A percentile compares a stretch with the other conserved stretches of the same genome.
Conservation (phyloP, 2,797 vertebrate genomes). For the Labroides dimidiatus region DNA sequence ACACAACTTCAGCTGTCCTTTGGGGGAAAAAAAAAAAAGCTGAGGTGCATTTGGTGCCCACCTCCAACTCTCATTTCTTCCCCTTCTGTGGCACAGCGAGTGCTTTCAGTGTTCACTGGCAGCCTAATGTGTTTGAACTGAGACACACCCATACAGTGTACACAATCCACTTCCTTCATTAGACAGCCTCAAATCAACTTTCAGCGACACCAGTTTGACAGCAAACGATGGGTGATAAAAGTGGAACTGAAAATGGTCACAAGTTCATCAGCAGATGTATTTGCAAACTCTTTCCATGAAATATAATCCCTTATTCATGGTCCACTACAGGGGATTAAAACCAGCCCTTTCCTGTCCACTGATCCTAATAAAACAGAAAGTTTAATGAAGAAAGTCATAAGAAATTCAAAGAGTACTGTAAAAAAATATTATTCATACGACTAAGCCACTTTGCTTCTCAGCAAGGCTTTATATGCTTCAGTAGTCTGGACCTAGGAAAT, state of each 20-base stretch:
- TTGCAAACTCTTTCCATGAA: slow-evolving; percentile 3
- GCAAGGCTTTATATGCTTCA: not conserved
- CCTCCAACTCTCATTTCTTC: slow-evolving; percentile 15
- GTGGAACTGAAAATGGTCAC: slow-evolving; percentile 32
- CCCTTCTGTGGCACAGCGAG: slow-evolving; percentile 13
- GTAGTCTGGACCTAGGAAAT: slow-evolving; percentile 10
- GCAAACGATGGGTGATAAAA: slow-evolving; percentile 20
- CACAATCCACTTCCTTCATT: slow-evolving; percentile 79
- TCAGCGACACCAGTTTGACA: slow-evolving; percentile 29
- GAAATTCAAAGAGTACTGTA: not conserved
- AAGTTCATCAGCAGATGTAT: slow-evolving; percentile 38
- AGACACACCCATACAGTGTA: slow-evolving; percentile 78
- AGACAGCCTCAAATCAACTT: slow-evolving; percentile 58
- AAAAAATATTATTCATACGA: not conserved
- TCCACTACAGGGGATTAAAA: slow-evolving; percentile 1
- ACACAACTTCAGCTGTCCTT: slow-evolving; percentile 41
- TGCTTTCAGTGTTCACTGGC: slow-evolving; percentile 47
- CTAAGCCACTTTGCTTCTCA: slow-evolving; percentile 4
- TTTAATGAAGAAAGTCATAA: not conserved
- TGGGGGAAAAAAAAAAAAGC: slow-evolving; percentile 9
- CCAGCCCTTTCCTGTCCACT: not conserved
- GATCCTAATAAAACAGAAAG: slow-evolving; percentile 9
- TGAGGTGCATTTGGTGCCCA: slow-evolving; percentile 4
- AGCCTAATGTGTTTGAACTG: slow-evolving; percentile 65
- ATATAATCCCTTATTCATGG: not conserved